A percentile compares a stretch with the other conserved stretches of the same genome.
Conservation (phyloP, 2,113 vertebrate species). For the Nestor notabilis region DNA sequence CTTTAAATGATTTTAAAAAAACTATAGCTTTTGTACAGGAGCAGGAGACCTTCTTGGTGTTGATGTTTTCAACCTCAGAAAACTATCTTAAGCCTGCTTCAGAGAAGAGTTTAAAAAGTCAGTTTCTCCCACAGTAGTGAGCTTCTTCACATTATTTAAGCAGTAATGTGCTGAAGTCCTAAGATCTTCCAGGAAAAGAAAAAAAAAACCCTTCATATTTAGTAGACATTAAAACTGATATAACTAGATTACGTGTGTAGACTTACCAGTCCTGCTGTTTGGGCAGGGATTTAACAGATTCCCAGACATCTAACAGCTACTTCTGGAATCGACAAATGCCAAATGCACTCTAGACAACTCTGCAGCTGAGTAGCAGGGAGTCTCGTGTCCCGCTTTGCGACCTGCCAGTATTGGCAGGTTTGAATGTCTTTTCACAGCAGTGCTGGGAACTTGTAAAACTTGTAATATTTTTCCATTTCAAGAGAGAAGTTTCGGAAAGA, state of each 20-base stretch:
- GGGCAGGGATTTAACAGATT: slow-evolving; percentile 48
- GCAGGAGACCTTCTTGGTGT: not conserved
- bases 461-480: not conserved
- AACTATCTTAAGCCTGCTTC: not conserved
- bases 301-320: slow-evolving; percentile 45
- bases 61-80: not conserved
- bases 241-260: slow-evolving; percentile 11
- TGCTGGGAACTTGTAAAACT: not conserved
- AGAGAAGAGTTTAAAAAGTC: not conserved
- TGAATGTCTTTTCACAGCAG: not conserved
- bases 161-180: not conserved
- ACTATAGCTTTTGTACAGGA: not conserved
- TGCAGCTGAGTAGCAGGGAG: not conserved
- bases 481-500: not conserved
- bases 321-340: not conserved
- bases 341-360: not conserved
- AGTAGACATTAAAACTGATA: slow-evolving; percentile 4
- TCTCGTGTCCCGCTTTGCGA: not conserved
- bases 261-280: slow-evolving; percentile 31
- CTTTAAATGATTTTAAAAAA: not conserved
- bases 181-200: not conserved
- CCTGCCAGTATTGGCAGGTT: not conserved
- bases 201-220: not conserved
- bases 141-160: not conserved
- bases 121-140: not conserved